Evolutionary conservation across 1,140 invertebrate genomes (phyloP).

Genomic region (Heliconius congener): DNA sequence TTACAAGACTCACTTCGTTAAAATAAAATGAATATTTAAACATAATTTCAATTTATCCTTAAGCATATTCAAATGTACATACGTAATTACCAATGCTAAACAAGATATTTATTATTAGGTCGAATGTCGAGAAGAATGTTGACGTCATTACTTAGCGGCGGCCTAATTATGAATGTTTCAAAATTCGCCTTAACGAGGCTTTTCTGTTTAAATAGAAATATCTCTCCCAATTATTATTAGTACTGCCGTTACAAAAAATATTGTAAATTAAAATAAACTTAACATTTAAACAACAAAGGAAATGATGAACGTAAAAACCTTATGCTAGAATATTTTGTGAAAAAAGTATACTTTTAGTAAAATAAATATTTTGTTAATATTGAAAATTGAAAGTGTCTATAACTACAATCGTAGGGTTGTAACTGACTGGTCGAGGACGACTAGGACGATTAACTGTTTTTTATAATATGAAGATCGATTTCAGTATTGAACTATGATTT

Average conservation of each 20-base stretch:
- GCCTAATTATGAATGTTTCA: background rate
- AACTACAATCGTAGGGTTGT: no score
- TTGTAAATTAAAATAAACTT: background rate
- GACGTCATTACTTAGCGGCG: background rate
- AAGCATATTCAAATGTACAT: background rate
- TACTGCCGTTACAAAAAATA: background rate
- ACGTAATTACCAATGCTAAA: background rate
- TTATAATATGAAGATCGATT: no score
- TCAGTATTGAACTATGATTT: no score
- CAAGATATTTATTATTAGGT: background rate
- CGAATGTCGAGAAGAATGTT: background rate
- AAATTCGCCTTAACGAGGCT: background rate
- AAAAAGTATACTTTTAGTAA: no score
- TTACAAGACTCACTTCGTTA: background rate
- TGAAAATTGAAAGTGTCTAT: background rate
- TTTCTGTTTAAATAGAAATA: background rate
- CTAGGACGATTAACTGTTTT: no score
- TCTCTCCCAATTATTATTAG: background rate
- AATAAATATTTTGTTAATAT: no score
- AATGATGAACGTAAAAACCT: background rate
- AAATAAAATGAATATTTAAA: background rate
- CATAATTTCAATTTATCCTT: background rate
- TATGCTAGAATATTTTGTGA: background rate
- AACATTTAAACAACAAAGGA: background rate
- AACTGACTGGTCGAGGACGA: no score